phyloP scores from a whole-genome alignment of 2,797 vertebrate genomes.

The Liasis olivaceus region DNA sequence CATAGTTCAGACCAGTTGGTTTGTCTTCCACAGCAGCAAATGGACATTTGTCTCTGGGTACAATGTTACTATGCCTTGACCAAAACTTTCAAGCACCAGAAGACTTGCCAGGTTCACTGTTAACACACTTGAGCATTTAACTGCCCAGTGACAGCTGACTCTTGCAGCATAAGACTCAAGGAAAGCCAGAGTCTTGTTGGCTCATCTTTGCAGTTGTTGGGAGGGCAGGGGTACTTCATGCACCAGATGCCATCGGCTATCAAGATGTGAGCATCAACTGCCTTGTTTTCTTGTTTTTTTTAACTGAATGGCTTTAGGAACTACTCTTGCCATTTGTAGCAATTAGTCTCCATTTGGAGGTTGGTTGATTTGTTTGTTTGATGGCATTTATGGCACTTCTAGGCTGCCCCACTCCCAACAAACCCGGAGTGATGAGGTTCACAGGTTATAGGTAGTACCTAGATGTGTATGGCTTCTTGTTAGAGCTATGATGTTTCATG shows the following conservation, averaged over 20 bases:
- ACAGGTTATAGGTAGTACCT: not conserved
- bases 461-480: not conserved
- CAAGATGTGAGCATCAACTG: not conserved
- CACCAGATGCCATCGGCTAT: not conserved
- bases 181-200: not conserved
- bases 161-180: not conserved
- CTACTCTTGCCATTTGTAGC: not conserved
- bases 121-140: not conserved
- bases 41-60: not conserved
- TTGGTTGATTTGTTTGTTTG: not conserved
- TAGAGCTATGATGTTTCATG: not conserved
- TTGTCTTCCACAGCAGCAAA: conserved; percentile 4
- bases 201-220: not conserved
- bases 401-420: not conserved
- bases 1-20: not conserved
- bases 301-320: not conserved
- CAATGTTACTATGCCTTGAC: not conserved
- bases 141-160: not conserved
- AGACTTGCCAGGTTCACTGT: not conserved
- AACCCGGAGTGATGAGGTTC: not conserved
- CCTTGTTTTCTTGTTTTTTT: not conserved
- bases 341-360: not conserved
- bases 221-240: not conserved
- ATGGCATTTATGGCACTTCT: not conserved
- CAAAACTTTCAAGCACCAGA: not conserved